A percentile compares a stretch with the other conserved stretches of the same genome.
Conservation (phyloP, 1,140 invertebrate species). For the Achroia grisella region DNA sequence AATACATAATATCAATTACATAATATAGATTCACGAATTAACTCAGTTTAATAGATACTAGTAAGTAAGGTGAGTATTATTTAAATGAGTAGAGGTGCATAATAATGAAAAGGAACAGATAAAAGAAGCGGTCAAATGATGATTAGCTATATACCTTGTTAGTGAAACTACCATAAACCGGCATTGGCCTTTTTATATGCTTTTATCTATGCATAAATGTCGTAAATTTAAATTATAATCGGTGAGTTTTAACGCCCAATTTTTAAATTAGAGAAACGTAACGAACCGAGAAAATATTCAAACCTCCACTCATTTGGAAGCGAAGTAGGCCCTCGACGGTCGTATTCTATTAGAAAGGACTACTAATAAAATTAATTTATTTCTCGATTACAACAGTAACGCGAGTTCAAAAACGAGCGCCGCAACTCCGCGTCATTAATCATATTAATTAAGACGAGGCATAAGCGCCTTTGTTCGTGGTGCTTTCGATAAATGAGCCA, state of each 20-base stretch:
- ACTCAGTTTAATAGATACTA: no score
- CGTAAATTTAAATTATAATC: conserved; percentile 66
- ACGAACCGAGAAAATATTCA: conserved; percentile 38
- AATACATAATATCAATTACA: no score
- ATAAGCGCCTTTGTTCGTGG: conserved; percentile 60
- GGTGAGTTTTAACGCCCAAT: conserved; percentile 63
- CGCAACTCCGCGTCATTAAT: conserved; percentile 60
- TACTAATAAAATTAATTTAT: conserved; percentile 72
- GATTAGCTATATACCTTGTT: conserved; percentile 32
- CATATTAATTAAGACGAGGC: conserved; percentile 71
- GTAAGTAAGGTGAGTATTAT: no score
- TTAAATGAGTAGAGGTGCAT: neutral
- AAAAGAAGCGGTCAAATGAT: conserved; percentile 1
- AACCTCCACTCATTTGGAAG: conserved; percentile 29
- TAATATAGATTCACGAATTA: no score
- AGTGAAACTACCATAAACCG: conserved; percentile 39
- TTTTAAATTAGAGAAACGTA: conserved; percentile 62
- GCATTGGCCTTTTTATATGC: conserved; percentile 46
- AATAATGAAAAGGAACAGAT: conserved; percentile 1
- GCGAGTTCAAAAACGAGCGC: conserved; percentile 51
- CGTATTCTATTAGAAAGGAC: conserved; percentile 68
- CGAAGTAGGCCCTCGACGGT: conserved; percentile 29
- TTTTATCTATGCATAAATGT: conserved; percentile 43
- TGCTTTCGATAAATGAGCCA: conserved; percentile 47
- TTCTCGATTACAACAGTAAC: conserved; percentile 64